A percentile compares a stretch with the other conserved stretches of the same genome.
Evolutionary conservation across 2,113 vertebrate genomes (phyloP).

Genomic region (Clupea harengus): DNA sequence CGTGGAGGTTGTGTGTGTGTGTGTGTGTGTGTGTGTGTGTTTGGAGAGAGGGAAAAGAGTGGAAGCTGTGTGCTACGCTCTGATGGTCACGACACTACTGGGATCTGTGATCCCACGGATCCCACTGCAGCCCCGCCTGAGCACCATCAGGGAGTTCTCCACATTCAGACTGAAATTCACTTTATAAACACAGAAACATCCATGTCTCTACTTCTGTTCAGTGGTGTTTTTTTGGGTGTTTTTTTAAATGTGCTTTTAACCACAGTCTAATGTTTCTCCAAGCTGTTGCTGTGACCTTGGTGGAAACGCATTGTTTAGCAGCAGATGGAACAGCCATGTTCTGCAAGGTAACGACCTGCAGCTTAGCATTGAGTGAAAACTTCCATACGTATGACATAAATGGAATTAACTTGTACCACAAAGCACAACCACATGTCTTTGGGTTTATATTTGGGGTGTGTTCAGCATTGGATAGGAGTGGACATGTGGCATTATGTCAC

Average conservation of each 20-base stretch:
- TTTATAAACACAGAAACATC: not conserved
- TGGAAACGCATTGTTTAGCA: not conserved
- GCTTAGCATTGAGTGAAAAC: not conserved
- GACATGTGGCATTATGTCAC: not conserved
- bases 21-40: not conserved
- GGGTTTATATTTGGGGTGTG: not conserved
- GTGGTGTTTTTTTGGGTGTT: no score
- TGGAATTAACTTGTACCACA: not conserved
- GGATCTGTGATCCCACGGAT: not conserved
- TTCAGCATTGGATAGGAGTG: not conserved
- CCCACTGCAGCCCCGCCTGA: not conserved
- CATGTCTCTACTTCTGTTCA: not conserved
- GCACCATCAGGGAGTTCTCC: not conserved
- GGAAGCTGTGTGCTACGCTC: not conserved
- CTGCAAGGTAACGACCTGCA: not conserved
- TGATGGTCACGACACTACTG: not conserved
- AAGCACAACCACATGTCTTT: not conserved
- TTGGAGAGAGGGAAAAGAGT: not conserved
- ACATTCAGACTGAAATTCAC: not conserved
- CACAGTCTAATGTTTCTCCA: no score
- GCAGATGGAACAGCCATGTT: not conserved
- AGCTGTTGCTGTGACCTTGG: not conserved
- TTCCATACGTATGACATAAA: not conserved
- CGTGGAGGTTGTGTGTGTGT: not conserved
- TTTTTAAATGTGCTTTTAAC: no score